Evolutionary conservation across 2,888 invertebrate species (phyloP), one percentile per base, ranked within the genome.

Genomic region (Drosophila putrida): DNA sequence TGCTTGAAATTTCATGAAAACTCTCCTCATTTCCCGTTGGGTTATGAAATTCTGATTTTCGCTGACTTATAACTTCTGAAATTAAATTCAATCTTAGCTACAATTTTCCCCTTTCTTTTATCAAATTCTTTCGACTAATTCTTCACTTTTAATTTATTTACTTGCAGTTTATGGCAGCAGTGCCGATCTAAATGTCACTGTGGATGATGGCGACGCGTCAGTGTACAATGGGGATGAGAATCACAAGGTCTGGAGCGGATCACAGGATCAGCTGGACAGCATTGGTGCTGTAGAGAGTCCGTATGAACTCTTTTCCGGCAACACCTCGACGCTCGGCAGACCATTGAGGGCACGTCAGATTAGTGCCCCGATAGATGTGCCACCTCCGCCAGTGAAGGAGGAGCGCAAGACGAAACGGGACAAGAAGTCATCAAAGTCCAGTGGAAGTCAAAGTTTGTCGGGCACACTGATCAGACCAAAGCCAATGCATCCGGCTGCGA

Each of bases 221-320:
- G 95, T 95, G 63, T 97, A 96, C 92, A 97, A 97, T 89, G 97
- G 97, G 0, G 97, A 98, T 89, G 97, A 97, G 92, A 98, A 98
- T 91, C 98, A 98, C 92, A 98, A 98, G 92, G 96, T 98, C 41
- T 98, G 98, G 98, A 96, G 96, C 2, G 96, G 97, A 8, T 95
- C 95, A 28, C 94, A 95, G 33, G 96, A 96, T 90, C 95, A 96
- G 62, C 93, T 96, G 35, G 96, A 93, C 94, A 68, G 86, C 71
- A 80, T 90, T 35, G 90, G 86, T 0, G 95, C 93, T 4, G 93
- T 94, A 43, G 94, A 96, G 85, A 95, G 95, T 74, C 94, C 95
- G 11, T 96, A 96, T 88, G 96, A 97, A 78, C 94, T 95, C 35
- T 95, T 94, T 71, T 93, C 91, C 3, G 92, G 92, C 41, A 91